Evolutionary conservation across 2,888 invertebrate genomes (phyloP).

Genomic region (Camponotus fellah): DNA sequence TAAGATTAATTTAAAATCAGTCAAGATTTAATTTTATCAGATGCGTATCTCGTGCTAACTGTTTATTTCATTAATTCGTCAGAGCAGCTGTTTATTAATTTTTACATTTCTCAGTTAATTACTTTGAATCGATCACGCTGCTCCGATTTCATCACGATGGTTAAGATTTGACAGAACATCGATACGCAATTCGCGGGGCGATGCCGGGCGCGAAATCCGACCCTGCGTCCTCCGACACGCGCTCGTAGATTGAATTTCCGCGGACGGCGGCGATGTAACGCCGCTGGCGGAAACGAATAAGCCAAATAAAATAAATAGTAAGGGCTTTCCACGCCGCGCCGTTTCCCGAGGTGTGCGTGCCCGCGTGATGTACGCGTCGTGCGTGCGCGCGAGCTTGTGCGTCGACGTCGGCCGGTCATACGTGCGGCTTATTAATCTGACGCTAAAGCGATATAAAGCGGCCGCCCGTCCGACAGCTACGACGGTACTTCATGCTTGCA

Average conservation of each 20-base stretch:
- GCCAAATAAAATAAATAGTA: slow-evolving; percentile 82
- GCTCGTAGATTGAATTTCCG: slow-evolving; percentile 81
- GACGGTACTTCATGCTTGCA: slow-evolving; percentile 79
- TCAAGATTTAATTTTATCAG: not conserved
- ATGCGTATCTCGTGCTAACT: too few species aligned
- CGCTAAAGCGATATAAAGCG: slow-evolving; percentile 82
- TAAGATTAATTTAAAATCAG: not conserved
- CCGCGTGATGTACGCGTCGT: slow-evolving; percentile 53
- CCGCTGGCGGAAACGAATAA: slow-evolving; percentile 80
- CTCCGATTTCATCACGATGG: not conserved
- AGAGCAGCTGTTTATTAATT: not conserved
- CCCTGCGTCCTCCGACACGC: slow-evolving; percentile 51
- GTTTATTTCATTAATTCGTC: not conserved
- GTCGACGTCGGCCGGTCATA: slow-evolving; percentile 53
- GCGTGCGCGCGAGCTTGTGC: slow-evolving; percentile 58
- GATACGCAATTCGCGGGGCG: slow-evolving; percentile 24
- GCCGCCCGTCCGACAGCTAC: slow-evolving; percentile 80
- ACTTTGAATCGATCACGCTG: not conserved
- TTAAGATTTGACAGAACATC: slow-evolving; percentile 3
- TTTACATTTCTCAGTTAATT: not conserved
- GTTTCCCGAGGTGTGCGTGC: slow-evolving; percentile 64
- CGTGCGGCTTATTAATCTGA: slow-evolving; percentile 83
- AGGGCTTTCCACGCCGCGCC: slow-evolving; percentile 66
- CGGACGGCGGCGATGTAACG: slow-evolving; percentile 76
- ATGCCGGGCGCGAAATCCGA: slow-evolving; percentile 1